A percentile compares a stretch with the other conserved stretches of the same genome.
phyloP scores from a whole-genome alignment of 2,113 vertebrate species.

The Willisornis vidua region DNA sequence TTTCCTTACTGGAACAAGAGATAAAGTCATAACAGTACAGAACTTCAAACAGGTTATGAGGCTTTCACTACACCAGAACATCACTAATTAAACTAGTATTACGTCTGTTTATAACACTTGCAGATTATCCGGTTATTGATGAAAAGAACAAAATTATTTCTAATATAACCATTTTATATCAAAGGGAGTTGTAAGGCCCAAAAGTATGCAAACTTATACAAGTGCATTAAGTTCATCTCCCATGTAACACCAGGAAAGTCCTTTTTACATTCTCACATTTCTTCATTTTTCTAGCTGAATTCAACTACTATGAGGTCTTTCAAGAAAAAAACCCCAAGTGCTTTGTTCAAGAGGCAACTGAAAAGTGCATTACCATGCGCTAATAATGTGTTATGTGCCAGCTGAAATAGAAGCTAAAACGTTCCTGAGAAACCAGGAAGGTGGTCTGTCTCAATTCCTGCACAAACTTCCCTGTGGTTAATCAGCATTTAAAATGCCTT shows the following conservation, averaged over 20 bases:
- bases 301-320: conserved; percentile 1
- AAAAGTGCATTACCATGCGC: background rate
- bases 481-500: background rate
- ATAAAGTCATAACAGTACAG: background rate
- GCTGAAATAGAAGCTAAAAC: background rate
- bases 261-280: conserved; percentile 12
- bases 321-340: conserved; percentile 7
- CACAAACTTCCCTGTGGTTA: background rate
- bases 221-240: background rate
- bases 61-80: background rate
- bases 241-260: background rate
- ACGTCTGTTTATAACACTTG: background rate
- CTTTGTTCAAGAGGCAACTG: background rate
- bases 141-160: background rate
- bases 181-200: background rate
- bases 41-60: background rate
- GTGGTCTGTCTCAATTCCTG: background rate
- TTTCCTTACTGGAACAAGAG: background rate
- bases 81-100: background rate
- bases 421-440: background rate
- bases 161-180: background rate
- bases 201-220: background rate
- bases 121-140: background rate
- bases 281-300: conserved; percentile 10
- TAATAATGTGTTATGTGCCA: background rate